A percentile compares a stretch with the other conserved stretches of the same genome.
phyloP scores from a whole-genome alignment of 64 coral and sea anemone species.

The Montipora sp. region DNA sequence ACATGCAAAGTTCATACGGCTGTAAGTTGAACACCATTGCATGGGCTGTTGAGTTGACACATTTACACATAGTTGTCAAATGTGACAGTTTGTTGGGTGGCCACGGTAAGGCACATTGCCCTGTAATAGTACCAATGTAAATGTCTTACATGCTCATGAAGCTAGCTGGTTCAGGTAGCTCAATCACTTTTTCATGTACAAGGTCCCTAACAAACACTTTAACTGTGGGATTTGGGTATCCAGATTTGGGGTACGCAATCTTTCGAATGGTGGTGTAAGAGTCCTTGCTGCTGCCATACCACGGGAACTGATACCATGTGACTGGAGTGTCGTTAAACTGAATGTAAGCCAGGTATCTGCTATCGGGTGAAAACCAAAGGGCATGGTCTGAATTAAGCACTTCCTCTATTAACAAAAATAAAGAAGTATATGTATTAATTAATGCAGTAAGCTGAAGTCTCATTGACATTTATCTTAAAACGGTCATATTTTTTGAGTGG shows the following conservation, averaged over 20 bases:
- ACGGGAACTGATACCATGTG: conserved; percentile 44
- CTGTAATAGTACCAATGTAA: not conserved
- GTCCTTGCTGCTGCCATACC: conserved; percentile 41
- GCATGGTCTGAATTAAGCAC: conserved; percentile 52
- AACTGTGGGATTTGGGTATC: conserved; percentile 52
- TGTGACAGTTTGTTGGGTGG: too few relatives aligned
- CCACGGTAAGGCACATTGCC: too few relatives aligned
- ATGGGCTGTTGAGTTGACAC: too few relatives aligned
- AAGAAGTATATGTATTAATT: not conserved
- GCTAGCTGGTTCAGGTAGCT: conserved; percentile 14
- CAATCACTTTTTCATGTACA: not conserved
- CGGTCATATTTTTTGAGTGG: too few relatives aligned
- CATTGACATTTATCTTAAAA: too few relatives aligned
- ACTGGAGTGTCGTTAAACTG: conserved; percentile 72
- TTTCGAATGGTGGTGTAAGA: conserved; percentile 65
- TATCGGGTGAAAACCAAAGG: conserved; percentile 62
- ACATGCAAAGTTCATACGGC: too few relatives aligned
- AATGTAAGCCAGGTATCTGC: conserved; percentile 46
- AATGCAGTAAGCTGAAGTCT: not conserved
- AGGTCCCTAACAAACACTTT: conserved; percentile 56
- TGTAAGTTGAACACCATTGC: too few relatives aligned
- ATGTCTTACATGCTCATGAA: conserved; percentile 62
- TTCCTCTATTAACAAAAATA: conserved; percentile 63
- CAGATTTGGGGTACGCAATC: conserved; percentile 82
- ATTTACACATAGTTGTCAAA: too few relatives aligned